A percentile compares a stretch with the other conserved stretches of the same genome.
Evolutionary conservation across 2,888 invertebrate species (phyloP).

Genomic region (Sipunculus nudus): DNA sequence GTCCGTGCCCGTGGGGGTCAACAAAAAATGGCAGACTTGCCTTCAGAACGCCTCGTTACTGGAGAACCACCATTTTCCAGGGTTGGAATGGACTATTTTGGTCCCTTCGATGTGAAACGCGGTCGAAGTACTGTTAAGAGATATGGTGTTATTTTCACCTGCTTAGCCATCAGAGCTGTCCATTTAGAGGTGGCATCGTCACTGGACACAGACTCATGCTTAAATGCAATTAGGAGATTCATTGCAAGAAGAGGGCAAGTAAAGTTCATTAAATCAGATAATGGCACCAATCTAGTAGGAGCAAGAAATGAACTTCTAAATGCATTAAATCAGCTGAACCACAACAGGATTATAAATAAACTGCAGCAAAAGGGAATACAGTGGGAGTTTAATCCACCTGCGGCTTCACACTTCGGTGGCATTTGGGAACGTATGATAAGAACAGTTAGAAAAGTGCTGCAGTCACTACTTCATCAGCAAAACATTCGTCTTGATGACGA

Average conservation of each 20-base stretch:
- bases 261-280: background rate
- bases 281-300: background rate
- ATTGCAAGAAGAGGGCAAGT: constrained; percentile 1
- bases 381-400: constrained; percentile 6
- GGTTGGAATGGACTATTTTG: constrained; percentile 1
- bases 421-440: constrained; percentile 1
- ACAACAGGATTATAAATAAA: background rate
- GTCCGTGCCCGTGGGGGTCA: no score
- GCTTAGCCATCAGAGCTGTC: background rate
- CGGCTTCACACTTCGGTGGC: constrained; percentile 1
- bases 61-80: background rate
- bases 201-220: constrained; percentile 2
- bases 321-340: background rate
- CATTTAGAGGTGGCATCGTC: background rate
- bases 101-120: background rate
- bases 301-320: background rate
- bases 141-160: background rate
- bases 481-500: background rate
- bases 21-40: constrained; percentile 3
- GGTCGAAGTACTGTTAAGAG: background rate
- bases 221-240: constrained; percentile 8
- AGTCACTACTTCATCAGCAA: background rate
- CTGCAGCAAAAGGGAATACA: background rate
- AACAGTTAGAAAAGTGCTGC: background rate
- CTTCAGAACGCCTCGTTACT: background rate